phyloP scores from a whole-genome alignment of 2,888 invertebrate genomes.

The Fabriciana adippe region DNA sequence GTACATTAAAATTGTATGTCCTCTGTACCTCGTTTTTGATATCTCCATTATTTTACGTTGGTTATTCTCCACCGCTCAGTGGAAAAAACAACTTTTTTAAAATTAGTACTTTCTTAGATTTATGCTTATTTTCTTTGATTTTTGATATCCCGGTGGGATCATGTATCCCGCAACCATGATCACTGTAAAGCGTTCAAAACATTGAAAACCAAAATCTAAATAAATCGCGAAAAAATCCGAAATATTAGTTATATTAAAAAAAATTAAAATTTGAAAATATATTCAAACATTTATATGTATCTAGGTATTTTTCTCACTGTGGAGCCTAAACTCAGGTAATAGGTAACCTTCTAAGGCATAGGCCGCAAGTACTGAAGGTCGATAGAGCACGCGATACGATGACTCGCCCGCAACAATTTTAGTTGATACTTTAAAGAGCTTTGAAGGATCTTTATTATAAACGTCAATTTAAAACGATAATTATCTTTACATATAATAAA shows the following conservation, averaged over 20 bases:
- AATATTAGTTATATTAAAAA: not conserved
- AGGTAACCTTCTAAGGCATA: conserved; percentile 33
- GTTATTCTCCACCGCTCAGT: no score
- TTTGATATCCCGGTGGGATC: no score
- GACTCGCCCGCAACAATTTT: conserved; percentile 27
- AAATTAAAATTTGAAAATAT: not conserved
- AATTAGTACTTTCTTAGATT: no score
- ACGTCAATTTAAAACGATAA: not conserved
- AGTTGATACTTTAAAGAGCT: conserved; percentile 7
- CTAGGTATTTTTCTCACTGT: conserved; percentile 21
- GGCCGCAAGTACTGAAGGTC: conserved; percentile 36
- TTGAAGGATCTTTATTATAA: conserved; percentile 1
- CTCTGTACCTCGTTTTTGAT: no score
- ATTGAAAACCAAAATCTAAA: no score
- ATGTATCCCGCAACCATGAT: no score
- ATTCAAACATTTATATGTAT: not conserved
- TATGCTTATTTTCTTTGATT: no score
- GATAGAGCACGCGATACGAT: conserved; percentile 37
- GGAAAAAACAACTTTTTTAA: no score
- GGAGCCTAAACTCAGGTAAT: conserved; percentile 20
- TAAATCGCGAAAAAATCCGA: not conserved
- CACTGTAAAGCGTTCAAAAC: no score
- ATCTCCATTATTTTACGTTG: no score
- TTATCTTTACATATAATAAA: no score
- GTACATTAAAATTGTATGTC: no score